Conservation (phyloP, 2,797 vertebrate genomes). For the Naso thynnoides region DNA sequence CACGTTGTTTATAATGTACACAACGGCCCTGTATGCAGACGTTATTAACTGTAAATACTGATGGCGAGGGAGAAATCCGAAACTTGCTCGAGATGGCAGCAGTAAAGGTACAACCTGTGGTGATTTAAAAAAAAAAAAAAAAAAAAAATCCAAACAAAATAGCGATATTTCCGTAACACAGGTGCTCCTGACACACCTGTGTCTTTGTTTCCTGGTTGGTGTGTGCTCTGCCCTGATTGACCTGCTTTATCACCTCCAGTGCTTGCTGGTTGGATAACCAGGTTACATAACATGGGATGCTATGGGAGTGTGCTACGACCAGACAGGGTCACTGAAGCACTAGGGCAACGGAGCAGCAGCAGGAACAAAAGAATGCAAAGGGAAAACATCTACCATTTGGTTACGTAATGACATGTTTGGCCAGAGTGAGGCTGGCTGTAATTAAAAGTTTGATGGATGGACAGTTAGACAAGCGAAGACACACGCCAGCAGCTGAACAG, state of each 20-base stretch:
- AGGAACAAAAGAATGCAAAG: constrained; percentile 9
- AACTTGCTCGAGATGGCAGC: neutral
- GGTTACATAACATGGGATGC: constrained; percentile 69
- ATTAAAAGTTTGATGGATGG: neutral
- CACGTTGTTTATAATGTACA: no score
- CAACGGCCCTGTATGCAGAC: no score
- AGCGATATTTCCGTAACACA: neutral
- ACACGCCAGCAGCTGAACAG: neutral
- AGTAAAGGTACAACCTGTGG: constrained; percentile 3
- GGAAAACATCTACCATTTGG: neutral
- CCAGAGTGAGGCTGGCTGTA: neutral
- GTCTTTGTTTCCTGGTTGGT: constrained; percentile 26
- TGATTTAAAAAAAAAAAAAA: no score
- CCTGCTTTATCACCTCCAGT: constrained; percentile 65
- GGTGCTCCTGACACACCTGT: constrained; percentile 31
- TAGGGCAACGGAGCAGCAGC: constrained; percentile 31
- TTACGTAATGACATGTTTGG: constrained; percentile 40
- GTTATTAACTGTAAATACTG: no score
- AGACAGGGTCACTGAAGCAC: constrained; percentile 62
- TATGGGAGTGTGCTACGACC: constrained; percentile 40
- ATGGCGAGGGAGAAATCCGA: no score
- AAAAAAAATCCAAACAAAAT: constrained; percentile 12
- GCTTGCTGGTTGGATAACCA: constrained; percentile 71
- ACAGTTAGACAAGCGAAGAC: no score
- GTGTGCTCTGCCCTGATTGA: constrained; percentile 39